These are phyloP conservation scores for Molossus alvarezi DNA, from an alignment of 2,797 vertebrate genomes.

Conservation along the genomic window DNA sequence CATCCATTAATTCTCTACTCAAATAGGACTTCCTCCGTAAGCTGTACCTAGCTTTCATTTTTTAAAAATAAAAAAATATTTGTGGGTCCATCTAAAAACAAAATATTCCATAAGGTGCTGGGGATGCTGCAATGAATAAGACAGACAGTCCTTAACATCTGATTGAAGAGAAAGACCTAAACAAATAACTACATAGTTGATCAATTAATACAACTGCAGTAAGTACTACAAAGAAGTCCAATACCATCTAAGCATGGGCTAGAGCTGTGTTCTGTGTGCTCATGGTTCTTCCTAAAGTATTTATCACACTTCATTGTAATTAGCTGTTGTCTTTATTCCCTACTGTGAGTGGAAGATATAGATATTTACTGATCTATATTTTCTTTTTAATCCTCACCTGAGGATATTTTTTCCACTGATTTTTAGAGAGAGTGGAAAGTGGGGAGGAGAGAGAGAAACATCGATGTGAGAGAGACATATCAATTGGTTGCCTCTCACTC, in stretches of 20 bases:
- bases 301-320: neutral
- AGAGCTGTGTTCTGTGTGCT: neutral
- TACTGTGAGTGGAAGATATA: neutral
- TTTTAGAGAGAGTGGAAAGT: too few species aligned
- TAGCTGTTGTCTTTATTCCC: neutral
- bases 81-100: slow-evolving; percentile 19
- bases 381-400: neutral
- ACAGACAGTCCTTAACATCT: neutral
- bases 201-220: neutral
- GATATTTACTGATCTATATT: neutral
- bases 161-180: neutral
- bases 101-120: slow-evolving; percentile 42
- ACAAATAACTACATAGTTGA: neutral
- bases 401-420: too few species aligned
- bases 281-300: neutral
- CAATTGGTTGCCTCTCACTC: too few species aligned
- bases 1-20: slow-evolving; percentile 27
- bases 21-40: slow-evolving; percentile 11
- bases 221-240: neutral
- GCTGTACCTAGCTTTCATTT: neutral
- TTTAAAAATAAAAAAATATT: slow-evolving; percentile 45
- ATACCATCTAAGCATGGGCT: neutral
- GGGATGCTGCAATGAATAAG: neutral
- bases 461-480: too few species aligned
- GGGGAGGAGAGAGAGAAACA: too few species aligned